Conservation (phyloP, 1,140 invertebrate species). For the Papilio aristodemus region DNA sequence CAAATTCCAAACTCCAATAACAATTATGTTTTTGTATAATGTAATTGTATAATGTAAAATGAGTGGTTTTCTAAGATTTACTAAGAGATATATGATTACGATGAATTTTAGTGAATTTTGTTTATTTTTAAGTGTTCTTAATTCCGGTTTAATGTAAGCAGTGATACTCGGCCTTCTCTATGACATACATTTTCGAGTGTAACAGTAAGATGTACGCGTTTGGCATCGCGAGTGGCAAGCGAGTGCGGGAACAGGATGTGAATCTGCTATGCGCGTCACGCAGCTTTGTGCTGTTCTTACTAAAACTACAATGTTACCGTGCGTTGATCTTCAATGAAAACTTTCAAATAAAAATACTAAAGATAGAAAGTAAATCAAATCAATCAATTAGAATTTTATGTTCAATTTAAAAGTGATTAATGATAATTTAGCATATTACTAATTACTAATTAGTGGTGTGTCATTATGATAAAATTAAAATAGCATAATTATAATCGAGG, state of each 20-base stretch:
- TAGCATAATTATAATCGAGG: too few species aligned
- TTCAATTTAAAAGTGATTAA: too few species aligned
- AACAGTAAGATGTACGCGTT: slow-evolving; percentile 58
- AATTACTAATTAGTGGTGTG: too few species aligned
- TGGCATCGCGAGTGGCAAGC: slow-evolving; percentile 54
- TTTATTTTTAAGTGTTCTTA: neutral
- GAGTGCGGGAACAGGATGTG: slow-evolving; percentile 54
- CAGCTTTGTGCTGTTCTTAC: slow-evolving; percentile 35
- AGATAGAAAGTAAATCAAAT: neutral
- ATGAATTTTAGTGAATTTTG: neutral
- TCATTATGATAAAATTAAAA: too few species aligned
- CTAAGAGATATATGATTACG: neutral
- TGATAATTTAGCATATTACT: too few species aligned
- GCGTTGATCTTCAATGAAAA: slow-evolving; percentile 29
- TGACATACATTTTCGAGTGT: slow-evolving; percentile 54
- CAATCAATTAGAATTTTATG: too few species aligned
- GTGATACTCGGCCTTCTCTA: slow-evolving; percentile 38
- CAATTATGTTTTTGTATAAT: too few species aligned
- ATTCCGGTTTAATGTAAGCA: neutral
- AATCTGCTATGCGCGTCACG: slow-evolving; percentile 59
- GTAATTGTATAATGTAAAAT: too few species aligned
- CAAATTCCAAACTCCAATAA: too few species aligned
- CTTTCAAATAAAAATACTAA: slow-evolving; percentile 34
- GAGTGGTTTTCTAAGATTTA: too few species aligned
- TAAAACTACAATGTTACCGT: slow-evolving; percentile 29